A percentile compares a stretch with the other conserved stretches of the same genome.
These are phyloP conservation scores for Drosophila persimilis DNA, from an alignment of 1,140 invertebrate genomes.

Conservation along the genomic window DNA sequence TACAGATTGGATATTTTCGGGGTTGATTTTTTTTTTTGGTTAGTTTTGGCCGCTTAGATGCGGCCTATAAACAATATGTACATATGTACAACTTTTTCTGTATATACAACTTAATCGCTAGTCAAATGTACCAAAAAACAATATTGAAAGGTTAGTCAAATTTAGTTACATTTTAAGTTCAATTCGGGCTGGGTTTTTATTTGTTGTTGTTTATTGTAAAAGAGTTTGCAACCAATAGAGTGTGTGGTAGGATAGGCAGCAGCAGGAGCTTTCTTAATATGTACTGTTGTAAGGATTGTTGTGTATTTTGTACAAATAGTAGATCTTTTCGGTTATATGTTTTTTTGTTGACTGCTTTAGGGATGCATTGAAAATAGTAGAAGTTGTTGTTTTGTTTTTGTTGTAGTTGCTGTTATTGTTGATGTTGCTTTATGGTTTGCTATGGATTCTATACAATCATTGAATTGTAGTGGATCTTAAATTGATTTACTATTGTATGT, in stretches of 20 bases:
- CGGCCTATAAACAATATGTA: constrained; percentile 59
- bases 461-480: constrained; percentile 61
- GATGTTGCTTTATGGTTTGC: constrained; percentile 19
- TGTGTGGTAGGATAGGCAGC: constrained; percentile 45
- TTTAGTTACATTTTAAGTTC: constrained; percentile 72
- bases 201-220: constrained; percentile 42
- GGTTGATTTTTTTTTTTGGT: constrained; percentile 30
- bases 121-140: constrained; percentile 73
- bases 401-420: constrained; percentile 40
- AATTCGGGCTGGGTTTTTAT: constrained; percentile 34
- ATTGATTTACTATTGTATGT: constrained; percentile 29
- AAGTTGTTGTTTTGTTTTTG: constrained; percentile 40
- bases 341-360: constrained; percentile 45
- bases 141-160: constrained; percentile 73
- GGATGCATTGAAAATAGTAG: constrained; percentile 53
- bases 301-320: constrained; percentile 68
- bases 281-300: constrained; percentile 54
- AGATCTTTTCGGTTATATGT: constrained; percentile 47
- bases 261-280: constrained; percentile 65
- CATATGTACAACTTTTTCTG: constrained; percentile 72
- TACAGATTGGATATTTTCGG: constrained; percentile 58
- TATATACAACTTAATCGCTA: constrained; percentile 78
- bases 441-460: constrained; percentile 61
- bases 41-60: constrained; percentile 51
- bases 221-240: constrained; percentile 72